These are phyloP conservation scores for Neopelma chrysocephalum DNA, from an alignment of 2,797 vertebrate genomes.

Conservation along the genomic window DNA sequence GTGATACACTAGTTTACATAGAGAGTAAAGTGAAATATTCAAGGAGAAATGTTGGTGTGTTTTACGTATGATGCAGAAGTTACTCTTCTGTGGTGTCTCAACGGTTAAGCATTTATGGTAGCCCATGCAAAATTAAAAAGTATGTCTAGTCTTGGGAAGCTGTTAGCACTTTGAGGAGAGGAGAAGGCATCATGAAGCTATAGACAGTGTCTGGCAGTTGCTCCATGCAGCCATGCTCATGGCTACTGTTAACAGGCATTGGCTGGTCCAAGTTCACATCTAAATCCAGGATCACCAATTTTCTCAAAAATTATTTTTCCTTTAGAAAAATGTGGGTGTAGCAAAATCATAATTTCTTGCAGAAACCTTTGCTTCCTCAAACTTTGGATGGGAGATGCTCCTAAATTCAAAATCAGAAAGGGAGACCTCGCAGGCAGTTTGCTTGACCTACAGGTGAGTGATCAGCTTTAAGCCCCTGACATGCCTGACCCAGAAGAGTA, in stretches of 20 bases:
- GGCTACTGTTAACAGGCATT: neutral
- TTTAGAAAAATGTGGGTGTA: neutral
- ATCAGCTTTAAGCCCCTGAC: neutral
- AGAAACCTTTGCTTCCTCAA: neutral
- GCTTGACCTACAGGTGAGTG: neutral
- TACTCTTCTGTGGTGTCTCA: neutral
- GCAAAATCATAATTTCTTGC: neutral
- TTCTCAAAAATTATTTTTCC: neutral
- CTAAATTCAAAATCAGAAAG: neutral
- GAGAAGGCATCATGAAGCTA: neutral
- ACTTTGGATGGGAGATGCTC: neutral
- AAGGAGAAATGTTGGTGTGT: neutral
- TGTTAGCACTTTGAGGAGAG: neutral
- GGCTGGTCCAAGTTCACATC: neutral
- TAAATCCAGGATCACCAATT: neutral
- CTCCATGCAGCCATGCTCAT: neutral
- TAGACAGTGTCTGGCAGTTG: neutral
- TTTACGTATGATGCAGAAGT: neutral
- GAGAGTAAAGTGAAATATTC: neutral
- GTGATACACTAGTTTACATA: neutral
- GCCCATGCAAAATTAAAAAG: neutral
- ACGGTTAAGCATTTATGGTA: neutral
- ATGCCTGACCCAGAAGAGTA: neutral
- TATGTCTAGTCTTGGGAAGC: neutral
- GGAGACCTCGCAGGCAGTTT: neutral